Conservation (phyloP, 2,888 invertebrate species). For the Cylindroiulus punctatus region DNA sequence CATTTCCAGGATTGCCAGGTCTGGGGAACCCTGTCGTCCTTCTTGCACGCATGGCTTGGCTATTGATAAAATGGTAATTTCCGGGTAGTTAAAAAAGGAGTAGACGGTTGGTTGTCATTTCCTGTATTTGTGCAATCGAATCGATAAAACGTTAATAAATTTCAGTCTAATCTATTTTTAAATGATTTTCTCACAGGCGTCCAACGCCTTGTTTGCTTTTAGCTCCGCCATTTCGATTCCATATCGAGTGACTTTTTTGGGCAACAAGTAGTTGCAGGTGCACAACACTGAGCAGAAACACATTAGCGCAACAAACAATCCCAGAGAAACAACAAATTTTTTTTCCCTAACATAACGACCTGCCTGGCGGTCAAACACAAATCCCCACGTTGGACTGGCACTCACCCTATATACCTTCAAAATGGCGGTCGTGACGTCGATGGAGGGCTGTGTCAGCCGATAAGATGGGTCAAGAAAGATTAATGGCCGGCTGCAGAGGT, state of each 20-base stretch:
- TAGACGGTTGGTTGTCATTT: background rate
- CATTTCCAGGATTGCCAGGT: no score
- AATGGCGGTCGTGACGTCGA: constrained; percentile 13
- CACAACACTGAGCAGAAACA: background rate
- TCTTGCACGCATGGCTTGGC: background rate
- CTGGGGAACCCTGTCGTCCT: no score
- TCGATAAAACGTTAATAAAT: constrained; percentile 6
- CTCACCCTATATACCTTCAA: constrained; percentile 33
- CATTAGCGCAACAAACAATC: constrained; percentile 3
- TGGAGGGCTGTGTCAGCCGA: background rate
- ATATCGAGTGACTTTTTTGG: background rate
- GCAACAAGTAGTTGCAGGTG: constrained; percentile 31
- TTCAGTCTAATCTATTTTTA: background rate
- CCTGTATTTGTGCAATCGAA: background rate
- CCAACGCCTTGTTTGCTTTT: background rate
- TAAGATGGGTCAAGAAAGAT: constrained; percentile 16
- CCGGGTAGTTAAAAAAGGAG: background rate
- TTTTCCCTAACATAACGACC: background rate
- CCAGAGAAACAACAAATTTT: background rate
- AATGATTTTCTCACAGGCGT: background rate
- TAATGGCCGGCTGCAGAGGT: constrained; percentile 24
- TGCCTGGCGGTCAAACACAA: background rate
- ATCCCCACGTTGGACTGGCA: background rate
- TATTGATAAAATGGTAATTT: background rate
- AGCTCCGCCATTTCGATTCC: background rate